Evolutionary conservation across 1,140 invertebrate species (phyloP).

Genomic region (Helicorthomorpha holstii): DNA sequence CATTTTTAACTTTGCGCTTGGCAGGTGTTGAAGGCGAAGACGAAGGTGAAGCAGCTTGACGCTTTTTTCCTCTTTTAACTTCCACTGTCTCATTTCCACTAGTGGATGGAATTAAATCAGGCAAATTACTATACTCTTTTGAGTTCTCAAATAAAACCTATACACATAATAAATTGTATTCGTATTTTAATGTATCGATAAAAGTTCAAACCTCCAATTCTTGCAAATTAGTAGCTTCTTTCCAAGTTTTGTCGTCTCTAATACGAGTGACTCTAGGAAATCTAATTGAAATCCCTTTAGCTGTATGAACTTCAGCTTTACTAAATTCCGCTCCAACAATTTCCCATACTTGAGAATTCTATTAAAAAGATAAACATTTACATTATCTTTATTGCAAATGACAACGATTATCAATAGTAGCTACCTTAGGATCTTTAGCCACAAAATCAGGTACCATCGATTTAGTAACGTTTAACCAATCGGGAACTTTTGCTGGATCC

Average conservation of each 20-base stretch:
- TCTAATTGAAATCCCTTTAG: slow-evolving; percentile 75
- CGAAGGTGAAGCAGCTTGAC: no score
- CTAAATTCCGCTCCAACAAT: slow-evolving; percentile 85
- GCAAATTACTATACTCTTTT: slow-evolving; percentile 12
- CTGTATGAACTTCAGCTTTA: slow-evolving; percentile 68
- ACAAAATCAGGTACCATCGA: slow-evolving; percentile 77
- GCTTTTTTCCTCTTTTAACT: not conserved
- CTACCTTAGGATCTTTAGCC: slow-evolving; percentile 53
- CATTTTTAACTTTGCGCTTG: no score
- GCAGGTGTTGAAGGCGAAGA: no score
- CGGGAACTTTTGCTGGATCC: slow-evolving; percentile 47
- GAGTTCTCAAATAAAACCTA: not conserved
- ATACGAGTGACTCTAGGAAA: slow-evolving; percentile 77
- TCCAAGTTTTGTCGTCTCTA: slow-evolving; percentile 64
- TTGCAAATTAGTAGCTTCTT: slow-evolving; percentile 58
- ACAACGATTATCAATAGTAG: slow-evolving; percentile 2
- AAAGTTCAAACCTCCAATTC: slow-evolving; percentile 35
- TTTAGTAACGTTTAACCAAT: slow-evolving; percentile 67
- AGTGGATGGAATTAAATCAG: slow-evolving; percentile 6
- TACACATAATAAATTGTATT: slow-evolving; percentile 6
- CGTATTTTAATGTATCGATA: not conserved
- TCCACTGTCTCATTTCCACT: not conserved
- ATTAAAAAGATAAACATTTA: slow-evolving; percentile 5
- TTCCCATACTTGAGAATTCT: slow-evolving; percentile 76
- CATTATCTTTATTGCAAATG: slow-evolving; percentile 5